Percentiles rank a stretch among this genome's conserved stretches.
These are phyloP conservation scores for Hypomecis atomaria DNA, from an alignment of 2,888 invertebrate genomes.

Conservation along the genomic window DNA sequence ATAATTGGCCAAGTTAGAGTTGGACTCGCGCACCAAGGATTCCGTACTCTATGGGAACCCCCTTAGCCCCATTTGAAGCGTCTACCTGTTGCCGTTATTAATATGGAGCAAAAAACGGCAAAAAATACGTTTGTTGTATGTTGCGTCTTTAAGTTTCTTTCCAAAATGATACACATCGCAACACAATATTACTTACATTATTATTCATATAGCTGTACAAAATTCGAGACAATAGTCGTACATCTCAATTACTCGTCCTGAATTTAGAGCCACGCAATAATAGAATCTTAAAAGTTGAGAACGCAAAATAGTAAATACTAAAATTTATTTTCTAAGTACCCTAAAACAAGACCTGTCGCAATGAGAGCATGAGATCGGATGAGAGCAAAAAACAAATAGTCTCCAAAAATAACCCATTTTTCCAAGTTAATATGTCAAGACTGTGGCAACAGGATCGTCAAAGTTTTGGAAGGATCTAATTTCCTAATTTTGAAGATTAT, in stretches of 20 bases:
- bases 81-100: no score
- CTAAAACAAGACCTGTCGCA: slow-evolving; percentile 52
- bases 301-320: neutral
- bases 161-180: neutral
- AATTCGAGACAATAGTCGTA: neutral
- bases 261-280: neutral
- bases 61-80: no score
- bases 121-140: no score
- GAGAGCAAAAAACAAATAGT: slow-evolving; percentile 45
- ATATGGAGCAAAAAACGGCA: no score
- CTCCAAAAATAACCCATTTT: slow-evolving; percentile 35
- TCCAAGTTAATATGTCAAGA: slow-evolving; percentile 21
- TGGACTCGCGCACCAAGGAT: no score
- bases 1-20: no score
- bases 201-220: slow-evolving; percentile 4
- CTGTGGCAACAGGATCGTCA: slow-evolving; percentile 2
- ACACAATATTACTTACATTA: slow-evolving; percentile 5
- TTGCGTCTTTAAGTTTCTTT: neutral
- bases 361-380: no score
- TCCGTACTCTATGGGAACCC: no score
- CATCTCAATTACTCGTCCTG: neutral
- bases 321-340: slow-evolving; percentile 38
- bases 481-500: no score
- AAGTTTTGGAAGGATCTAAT: neutral
- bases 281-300: neutral